phyloP scores from a whole-genome alignment of 2,797 vertebrate species.

The Amblyraja radiata region DNA sequence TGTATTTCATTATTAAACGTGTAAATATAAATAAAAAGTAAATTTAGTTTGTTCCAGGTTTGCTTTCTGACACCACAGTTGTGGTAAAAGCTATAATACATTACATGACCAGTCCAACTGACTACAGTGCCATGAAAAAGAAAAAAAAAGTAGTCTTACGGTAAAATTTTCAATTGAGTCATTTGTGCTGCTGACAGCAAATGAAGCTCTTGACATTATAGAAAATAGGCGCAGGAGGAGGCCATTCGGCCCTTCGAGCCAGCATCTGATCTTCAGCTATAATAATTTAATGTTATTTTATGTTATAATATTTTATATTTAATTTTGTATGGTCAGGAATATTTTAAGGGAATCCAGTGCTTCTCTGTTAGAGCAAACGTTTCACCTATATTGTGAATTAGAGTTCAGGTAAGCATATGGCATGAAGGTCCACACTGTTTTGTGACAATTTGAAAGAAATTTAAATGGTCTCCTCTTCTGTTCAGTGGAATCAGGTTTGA shows the following conservation, averaged over 20 bases:
- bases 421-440: background rate
- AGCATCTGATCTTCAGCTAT: background rate
- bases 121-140: background rate
- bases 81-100: background rate
- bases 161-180: background rate
- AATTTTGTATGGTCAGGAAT: background rate
- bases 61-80: background rate
- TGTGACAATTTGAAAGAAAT: conserved; percentile 22
- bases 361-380: background rate
- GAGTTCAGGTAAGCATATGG: conserved; percentile 1
- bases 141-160: background rate
- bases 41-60: background rate
- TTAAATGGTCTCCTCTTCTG: background rate
- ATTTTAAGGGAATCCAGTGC: background rate
- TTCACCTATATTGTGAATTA: background rate
- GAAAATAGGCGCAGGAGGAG: too few species aligned
- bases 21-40: background rate
- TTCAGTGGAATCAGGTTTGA: background rate
- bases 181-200: background rate
- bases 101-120: background rate
- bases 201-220: background rate
- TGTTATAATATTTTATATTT: background rate
- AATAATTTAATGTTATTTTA: background rate
- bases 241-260: too few species aligned
- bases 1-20: background rate